phyloP scores from a whole-genome alignment of 1,140 invertebrate genomes.

The Drosophila mayri region DNA sequence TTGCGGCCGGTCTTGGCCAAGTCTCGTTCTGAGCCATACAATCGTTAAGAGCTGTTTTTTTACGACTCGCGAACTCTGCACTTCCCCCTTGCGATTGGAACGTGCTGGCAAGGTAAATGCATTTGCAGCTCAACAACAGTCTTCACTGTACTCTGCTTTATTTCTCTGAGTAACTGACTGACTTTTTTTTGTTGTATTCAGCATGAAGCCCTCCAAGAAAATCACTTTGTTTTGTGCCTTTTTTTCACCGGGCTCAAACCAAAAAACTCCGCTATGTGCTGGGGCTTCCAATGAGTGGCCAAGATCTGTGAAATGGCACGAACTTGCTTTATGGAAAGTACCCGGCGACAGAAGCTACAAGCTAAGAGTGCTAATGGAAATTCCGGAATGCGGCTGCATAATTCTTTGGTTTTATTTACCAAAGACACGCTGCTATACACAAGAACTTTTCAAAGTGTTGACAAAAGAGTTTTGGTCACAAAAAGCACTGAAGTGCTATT shows the following conservation, averaged over 20 bases:
- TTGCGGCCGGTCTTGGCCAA: constrained; percentile 50
- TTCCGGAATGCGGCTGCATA: constrained; percentile 26
- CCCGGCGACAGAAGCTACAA: constrained; percentile 6
- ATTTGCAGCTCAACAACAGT: constrained; percentile 18
- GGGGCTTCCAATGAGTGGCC: constrained; percentile 1
- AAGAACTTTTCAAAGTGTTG: background rate
- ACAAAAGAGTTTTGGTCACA: background rate
- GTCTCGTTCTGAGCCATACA: constrained; percentile 27
- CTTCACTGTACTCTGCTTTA: constrained; percentile 22
- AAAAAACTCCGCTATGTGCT: constrained; percentile 20
- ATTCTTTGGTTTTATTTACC: constrained; percentile 11
- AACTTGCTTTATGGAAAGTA: constrained; percentile 27
- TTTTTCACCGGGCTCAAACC: constrained; percentile 6
- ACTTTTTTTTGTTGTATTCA: background rate
- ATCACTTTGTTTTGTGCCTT: constrained; percentile 19
- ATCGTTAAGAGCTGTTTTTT: constrained; percentile 35
- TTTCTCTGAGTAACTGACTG: background rate
- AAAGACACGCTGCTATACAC: background rate
- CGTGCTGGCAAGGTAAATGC: constrained; percentile 31
- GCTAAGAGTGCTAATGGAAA: constrained; percentile 30
- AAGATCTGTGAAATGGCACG: constrained; percentile 35
- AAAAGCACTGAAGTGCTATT: background rate
- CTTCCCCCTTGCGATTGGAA: constrained; percentile 17
- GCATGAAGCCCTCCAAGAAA: constrained; percentile 14
- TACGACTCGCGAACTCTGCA: constrained; percentile 44